phyloP scores from a whole-genome alignment of 2,113 vertebrate species.

The Trogon surrucura region DNA sequence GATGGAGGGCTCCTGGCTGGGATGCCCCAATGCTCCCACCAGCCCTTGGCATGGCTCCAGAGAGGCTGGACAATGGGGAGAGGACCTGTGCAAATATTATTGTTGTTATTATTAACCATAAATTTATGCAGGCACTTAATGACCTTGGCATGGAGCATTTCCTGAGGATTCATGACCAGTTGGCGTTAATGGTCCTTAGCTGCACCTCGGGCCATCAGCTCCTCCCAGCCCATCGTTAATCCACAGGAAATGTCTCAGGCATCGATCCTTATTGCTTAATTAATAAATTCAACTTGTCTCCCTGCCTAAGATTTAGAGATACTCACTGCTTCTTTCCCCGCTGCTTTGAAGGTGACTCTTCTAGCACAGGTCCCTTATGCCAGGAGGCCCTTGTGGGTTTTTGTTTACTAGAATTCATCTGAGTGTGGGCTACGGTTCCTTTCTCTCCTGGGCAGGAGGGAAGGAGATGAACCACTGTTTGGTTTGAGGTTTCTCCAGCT shows the following conservation, averaged over 20 bases:
- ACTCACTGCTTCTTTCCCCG: not conserved
- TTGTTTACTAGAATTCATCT: slow-evolving; percentile 14
- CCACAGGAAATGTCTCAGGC: slow-evolving; percentile 77
- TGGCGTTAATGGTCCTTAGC: slow-evolving; percentile 80
- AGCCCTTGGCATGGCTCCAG: not conserved
- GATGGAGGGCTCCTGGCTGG: not conserved
- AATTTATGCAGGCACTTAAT: slow-evolving; percentile 68
- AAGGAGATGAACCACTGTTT: not conserved
- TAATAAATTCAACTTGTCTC: slow-evolving; percentile 73
- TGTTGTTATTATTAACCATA: slow-evolving; percentile 55
- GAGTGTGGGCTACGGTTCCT: not conserved
- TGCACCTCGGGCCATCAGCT: slow-evolving; percentile 78
- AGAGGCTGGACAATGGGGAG: not conserved
- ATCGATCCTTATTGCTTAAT: slow-evolving; percentile 81
- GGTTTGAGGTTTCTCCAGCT: slow-evolving; percentile 4
- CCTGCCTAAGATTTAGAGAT: slow-evolving; percentile 44
- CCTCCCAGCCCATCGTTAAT: slow-evolving; percentile 80
- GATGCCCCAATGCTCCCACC: not conserved
- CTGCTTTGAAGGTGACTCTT: slow-evolving; percentile 55
- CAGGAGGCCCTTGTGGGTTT: not conserved
- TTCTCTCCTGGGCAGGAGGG: not conserved
- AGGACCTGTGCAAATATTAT: slow-evolving; percentile 33
- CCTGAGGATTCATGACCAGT: slow-evolving; percentile 80
- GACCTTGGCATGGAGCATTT: slow-evolving; percentile 77
- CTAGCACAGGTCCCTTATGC: not conserved